Conservation (phyloP, 2,113 vertebrate genomes). For the Myxocyprinus asiaticus region DNA sequence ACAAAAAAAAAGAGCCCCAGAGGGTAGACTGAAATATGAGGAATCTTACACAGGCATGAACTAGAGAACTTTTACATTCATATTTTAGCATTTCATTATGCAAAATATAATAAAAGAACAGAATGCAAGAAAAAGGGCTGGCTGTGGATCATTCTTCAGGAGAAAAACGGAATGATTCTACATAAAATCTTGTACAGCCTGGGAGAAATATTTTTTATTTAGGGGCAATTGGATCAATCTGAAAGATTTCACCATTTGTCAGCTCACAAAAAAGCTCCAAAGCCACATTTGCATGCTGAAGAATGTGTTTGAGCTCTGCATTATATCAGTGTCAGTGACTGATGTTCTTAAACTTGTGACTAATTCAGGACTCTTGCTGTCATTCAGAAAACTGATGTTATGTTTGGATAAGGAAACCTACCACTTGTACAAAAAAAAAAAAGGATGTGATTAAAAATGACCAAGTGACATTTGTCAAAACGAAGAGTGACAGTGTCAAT, state of each 20-base stretch:
- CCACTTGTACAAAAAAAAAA: background rate
- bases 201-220: background rate
- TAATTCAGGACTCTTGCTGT: background rate
- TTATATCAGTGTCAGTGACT: background rate
- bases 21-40: conserved; percentile 20
- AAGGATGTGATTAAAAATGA: conserved; percentile 53
- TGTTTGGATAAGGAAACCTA: conserved; percentile 1
- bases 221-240: background rate
- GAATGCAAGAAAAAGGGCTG: conserved; percentile 1
- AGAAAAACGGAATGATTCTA: background rate
- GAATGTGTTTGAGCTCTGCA: background rate
- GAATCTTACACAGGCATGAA: conserved; percentile 18
- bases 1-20: conserved; percentile 37
- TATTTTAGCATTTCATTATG: conserved; percentile 29
- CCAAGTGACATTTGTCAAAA: conserved; percentile 43
- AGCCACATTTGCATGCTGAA: background rate
- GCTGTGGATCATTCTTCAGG: conserved; percentile 10
- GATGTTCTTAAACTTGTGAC: background rate
- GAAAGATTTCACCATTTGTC: background rate
- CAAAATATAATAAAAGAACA: conserved; percentile 26
- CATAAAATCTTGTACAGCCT: background rate
- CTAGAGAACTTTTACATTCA: conserved; percentile 22
- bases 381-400: conserved; percentile 1
- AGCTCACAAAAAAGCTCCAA: background rate
- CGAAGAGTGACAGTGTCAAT: background rate